Conservation (phyloP, 2,797 vertebrate species). For the Cheirogaleus major region DNA sequence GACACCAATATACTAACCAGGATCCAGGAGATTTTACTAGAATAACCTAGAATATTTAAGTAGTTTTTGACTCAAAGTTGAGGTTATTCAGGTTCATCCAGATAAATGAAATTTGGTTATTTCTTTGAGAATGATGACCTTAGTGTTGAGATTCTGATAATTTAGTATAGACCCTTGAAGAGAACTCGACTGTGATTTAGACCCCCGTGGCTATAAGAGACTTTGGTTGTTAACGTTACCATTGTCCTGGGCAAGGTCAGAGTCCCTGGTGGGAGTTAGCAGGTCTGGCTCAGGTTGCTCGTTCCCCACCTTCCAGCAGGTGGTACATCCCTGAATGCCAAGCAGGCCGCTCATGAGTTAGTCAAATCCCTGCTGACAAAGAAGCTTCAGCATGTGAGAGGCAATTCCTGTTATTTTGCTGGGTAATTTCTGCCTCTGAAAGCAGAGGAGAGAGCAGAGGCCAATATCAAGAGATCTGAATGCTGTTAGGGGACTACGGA, state of each 20-base stretch:
- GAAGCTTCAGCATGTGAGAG: neutral
- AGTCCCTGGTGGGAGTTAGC: neutral
- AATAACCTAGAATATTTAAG: slow-evolving; percentile 4
- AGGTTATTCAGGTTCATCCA: neutral
- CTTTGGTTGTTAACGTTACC: neutral
- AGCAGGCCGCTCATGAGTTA: neutral
- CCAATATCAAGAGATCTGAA: slow-evolving; percentile 33
- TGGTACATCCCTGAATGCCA: neutral
- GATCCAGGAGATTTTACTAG: neutral
- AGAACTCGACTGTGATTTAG: neutral
- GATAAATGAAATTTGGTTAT: neutral
- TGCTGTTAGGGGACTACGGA: neutral
- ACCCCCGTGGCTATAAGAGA: neutral
- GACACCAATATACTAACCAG: neutral
- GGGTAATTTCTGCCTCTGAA: slow-evolving; percentile 53
- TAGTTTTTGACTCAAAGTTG: neutral
- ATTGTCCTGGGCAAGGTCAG: neutral
- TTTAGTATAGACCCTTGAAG: neutral
- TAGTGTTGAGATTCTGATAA: neutral
- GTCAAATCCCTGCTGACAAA: neutral
- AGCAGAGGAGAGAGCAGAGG: slow-evolving; percentile 43
- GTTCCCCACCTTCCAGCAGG: neutral
- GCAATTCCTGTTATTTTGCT: slow-evolving; percentile 36
- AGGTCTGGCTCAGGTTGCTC: neutral
- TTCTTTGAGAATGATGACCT: neutral